Conservation (phyloP, 2,113 vertebrate species). For the Paraplagusia blochii region DNA sequence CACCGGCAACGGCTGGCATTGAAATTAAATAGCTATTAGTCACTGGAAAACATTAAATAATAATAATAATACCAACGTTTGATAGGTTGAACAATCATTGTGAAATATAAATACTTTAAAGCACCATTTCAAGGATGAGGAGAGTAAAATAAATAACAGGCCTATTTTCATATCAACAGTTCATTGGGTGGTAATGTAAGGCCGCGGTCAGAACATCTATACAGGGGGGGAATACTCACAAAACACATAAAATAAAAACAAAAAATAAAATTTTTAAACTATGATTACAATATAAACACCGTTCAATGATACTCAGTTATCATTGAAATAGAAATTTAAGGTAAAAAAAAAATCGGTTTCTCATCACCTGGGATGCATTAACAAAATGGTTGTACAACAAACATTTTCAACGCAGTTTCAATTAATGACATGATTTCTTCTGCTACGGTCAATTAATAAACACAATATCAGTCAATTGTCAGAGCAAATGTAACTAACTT, state of each 20-base stretch:
- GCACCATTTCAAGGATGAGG: conserved; percentile 79
- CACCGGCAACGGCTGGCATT: conserved; percentile 41
- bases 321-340: too few relatives aligned
- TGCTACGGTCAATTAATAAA: conserved; percentile 9
- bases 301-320: conserved; percentile 6
- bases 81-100: conserved; percentile 68
- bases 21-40: conserved; percentile 56
- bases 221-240: conserved; percentile 22
- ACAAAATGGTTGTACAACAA: not conserved
- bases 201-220: conserved; percentile 31
- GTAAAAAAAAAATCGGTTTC: too few relatives aligned
- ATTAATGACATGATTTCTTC: not conserved
- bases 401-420: not conserved
- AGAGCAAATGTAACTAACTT: conserved; percentile 17
- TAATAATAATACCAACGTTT: conserved; percentile 46
- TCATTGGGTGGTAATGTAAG: conserved; percentile 50
- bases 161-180: conserved; percentile 63
- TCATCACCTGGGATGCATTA: conserved; percentile 37
- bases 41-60: conserved; percentile 67
- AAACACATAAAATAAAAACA: conserved; percentile 23
- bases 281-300: conserved; percentile 39
- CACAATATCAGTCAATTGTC: conserved; percentile 18
- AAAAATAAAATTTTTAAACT: too few relatives aligned
- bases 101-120: conserved; percentile 78
- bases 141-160: conserved; percentile 79